Evolutionary conservation across 2,797 vertebrate species (phyloP), one percentile per base, ranked within the genome.

Genomic region (Falco biarmicus): DNA sequence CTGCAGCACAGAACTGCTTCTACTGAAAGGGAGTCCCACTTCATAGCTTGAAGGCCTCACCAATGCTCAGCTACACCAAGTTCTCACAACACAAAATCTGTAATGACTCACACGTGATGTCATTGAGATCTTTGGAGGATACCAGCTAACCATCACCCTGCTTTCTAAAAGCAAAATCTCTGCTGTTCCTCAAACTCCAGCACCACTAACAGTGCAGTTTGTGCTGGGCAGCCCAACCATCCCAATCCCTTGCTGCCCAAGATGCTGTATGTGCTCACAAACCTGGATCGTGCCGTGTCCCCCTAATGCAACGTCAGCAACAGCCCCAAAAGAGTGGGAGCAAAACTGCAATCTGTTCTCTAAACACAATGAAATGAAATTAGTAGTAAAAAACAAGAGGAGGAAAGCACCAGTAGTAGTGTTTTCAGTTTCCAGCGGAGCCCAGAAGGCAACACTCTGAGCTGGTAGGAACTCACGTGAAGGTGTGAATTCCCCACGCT

Each of bases 211-310:
- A 2, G 28, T 2, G 16, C 31, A 9, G 31, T 10, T 9, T 5
- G n/a, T 5, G 13, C 48, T 31, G 32, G 63, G 6, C 1, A 7
- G 32, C 25, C 34, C 21, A 11, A n/a, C 12, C 53, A 28, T 3
- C 34, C 77, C 60, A 9, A 14, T 5, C 26, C 65, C 29, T 5
- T 12, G 45, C 53, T 66, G 65, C 47, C n/a, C 51, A 2, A 19
- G 3, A 59, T 37, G 56, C 66, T 41, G 15, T 10, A 32, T 1
- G 63, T 26, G 43, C 50, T 65, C 63, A 28, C 0, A 0, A 43
- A 25, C 6, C 17, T 0, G 0, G 31, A 39, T 28, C 0, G 0
- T 0, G 9, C 45, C 15, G 34, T 1, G 0, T 22, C 18, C 57
- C 28, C 20, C 26, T 2, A 0, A 7, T 2, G 18, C n/a, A 26